A percentile compares a stretch with the other conserved stretches of the same genome.
phyloP scores from a whole-genome alignment of 2,888 invertebrate species.

The Andrena fulva region DNA sequence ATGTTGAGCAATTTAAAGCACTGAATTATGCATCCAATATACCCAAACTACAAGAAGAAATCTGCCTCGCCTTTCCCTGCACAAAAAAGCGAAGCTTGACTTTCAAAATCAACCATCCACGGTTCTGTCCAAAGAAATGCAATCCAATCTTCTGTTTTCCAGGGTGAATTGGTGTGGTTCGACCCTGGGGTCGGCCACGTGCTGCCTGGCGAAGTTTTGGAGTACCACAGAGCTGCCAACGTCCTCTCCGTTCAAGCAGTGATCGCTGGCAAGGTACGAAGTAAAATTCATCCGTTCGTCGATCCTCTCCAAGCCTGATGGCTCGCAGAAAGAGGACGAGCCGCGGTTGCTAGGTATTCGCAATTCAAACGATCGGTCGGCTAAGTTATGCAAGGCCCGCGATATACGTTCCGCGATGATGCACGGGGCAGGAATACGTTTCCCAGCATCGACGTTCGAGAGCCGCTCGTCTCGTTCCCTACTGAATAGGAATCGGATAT shows the following conservation, averaged over 20 bases:
- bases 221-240: conserved; percentile 95
- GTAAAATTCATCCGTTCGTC: conserved; percentile 7
- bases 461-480: background rate
- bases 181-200: conserved; percentile 96
- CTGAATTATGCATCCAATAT: background rate
- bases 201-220: conserved; percentile 95
- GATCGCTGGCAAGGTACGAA: conserved; percentile 92
- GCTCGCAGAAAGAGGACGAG: conserved; percentile 26
- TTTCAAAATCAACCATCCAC: background rate
- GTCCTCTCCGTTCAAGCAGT: conserved; percentile 95
- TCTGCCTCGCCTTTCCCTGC: too few species aligned
- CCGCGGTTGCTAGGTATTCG: conserved; percentile 23
- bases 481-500: conserved; percentile 35
- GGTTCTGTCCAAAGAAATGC: background rate
- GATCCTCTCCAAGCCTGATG: background rate
- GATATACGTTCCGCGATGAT: conserved; percentile 45
- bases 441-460: conserved; percentile 3
- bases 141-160: conserved; percentile 56
- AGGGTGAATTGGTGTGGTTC: conserved; percentile 97
- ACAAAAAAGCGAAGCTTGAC: too few species aligned
- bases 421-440: conserved; percentile 23
- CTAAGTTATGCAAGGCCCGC: conserved; percentile 50
- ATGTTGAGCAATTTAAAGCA: background rate
- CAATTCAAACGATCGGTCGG: conserved; percentile 38
- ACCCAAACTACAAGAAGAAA: background rate